phyloP scores from a whole-genome alignment of 2,888 invertebrate species.

The Aquatica leii region DNA sequence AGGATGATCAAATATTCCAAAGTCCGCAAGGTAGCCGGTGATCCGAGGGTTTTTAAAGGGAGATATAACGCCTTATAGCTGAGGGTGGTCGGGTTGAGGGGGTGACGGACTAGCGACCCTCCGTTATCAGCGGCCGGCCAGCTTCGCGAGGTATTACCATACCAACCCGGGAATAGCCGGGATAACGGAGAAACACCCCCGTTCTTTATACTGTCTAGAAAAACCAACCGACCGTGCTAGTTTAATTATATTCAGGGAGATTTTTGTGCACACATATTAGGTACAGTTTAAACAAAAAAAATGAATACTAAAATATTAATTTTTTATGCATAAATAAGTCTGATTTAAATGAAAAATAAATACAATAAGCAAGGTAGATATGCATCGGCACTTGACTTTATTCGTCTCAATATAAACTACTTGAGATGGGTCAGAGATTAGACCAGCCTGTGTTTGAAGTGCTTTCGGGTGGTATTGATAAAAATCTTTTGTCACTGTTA shows the following conservation, averaged over 20 bases:
- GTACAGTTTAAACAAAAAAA: constrained; percentile 22
- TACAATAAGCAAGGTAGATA: constrained; percentile 8
- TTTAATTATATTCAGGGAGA: constrained; percentile 44
- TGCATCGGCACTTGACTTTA: constrained; percentile 21
- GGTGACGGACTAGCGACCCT: constrained; percentile 57
- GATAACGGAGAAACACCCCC: constrained; percentile 51
- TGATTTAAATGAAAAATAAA: not conserved
- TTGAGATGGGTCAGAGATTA: constrained; percentile 25
- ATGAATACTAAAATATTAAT: not conserved
- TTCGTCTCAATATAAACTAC: constrained; percentile 18
- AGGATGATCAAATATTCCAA: constrained; percentile 47
- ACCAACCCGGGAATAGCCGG: constrained; percentile 60
- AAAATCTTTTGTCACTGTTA: constrained; percentile 14
- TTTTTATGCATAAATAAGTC: not conserved
- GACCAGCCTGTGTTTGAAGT: constrained; percentile 3
- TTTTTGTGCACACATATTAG: constrained; percentile 18
- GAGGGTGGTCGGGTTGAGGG: constrained; percentile 31
- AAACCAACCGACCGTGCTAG: constrained; percentile 45
- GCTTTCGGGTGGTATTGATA: constrained; percentile 10
- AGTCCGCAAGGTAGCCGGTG: constrained; percentile 52
- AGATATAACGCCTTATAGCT: constrained; percentile 38
- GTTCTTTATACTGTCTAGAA: constrained; percentile 46
- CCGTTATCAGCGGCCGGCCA: constrained; percentile 62
- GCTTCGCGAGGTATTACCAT: constrained; percentile 61
- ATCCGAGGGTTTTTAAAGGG: constrained; percentile 50